Percentiles rank a stretch among this genome's conserved stretches.
Conservation (phyloP, 1,140 invertebrate species). For the Platorchestia sp. region DNA sequence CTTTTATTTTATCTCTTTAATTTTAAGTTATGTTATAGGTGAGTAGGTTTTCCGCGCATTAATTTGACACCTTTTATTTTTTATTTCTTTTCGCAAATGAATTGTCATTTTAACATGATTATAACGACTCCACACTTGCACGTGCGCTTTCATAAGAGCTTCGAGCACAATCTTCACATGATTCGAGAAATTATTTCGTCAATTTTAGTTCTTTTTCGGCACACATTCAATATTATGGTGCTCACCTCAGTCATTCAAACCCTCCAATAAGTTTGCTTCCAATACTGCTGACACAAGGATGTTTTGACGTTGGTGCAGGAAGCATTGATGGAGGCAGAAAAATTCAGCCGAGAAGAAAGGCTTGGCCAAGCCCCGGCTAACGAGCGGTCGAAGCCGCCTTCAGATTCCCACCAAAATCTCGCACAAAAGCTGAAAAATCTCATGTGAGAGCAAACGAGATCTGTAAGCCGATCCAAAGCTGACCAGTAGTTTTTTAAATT, state of each 20-base stretch:
- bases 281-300: background rate
- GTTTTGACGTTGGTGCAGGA: background rate
- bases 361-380: background rate
- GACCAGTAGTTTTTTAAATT: background rate
- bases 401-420: background rate
- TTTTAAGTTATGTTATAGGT: too few relatives aligned
- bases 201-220: background rate
- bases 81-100: background rate
- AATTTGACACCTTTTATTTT: background rate
- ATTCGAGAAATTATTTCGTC: background rate
- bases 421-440: background rate
- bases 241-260: background rate
- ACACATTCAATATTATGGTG: background rate
- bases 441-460: background rate
- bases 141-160: background rate
- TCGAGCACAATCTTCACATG: background rate
- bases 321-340: background rate
- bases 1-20: background rate
- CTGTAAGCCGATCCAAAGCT: background rate
- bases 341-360: background rate
- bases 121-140: too few relatives aligned
- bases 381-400: background rate
- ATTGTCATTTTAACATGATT: background rate
- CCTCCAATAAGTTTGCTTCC: background rate
- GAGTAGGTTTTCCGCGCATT: background rate